A percentile compares a stretch with the other conserved stretches of the same genome.
Conservation (phyloP, 2,113 vertebrate genomes). For the Hippocampus mohnikei region DNA sequence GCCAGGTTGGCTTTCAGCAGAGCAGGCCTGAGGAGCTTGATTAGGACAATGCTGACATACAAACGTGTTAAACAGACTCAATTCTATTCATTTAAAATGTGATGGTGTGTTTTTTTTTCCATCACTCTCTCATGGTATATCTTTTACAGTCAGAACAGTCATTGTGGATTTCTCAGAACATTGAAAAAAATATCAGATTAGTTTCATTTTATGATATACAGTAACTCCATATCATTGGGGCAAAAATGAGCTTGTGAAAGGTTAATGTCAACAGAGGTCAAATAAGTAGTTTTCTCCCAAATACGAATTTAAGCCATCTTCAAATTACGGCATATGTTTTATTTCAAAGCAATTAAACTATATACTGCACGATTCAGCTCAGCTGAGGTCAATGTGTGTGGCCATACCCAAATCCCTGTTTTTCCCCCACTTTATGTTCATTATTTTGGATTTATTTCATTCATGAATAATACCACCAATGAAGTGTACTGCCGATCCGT, state of each 20-base stretch:
- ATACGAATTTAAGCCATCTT: no score
- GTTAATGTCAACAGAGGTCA: no score
- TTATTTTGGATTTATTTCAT: neutral
- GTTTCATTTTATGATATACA: no score
- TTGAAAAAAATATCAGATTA: no score
- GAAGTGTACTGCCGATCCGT: neutral
- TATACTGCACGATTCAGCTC: no score
- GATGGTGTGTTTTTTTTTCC: neutral
- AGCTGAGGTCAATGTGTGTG: no score
- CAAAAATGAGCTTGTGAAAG: no score
- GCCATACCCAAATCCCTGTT: neutral
- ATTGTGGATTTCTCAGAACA: neutral
- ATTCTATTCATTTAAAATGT: neutral
- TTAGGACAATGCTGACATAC: neutral
- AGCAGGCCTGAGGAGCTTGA: neutral
- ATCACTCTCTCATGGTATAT: neutral
- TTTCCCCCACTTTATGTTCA: neutral
- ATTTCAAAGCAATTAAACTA: no score
- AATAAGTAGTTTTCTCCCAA: no score
- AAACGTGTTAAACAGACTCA: neutral
- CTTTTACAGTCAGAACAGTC: neutral
- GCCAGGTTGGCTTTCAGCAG: slow-evolving; percentile 5
- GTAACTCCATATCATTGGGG: no score
- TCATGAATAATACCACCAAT: neutral
- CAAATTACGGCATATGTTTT: no score